Conservation (phyloP, 2,113 vertebrate species). For the Psilopogon haemacephalus region DNA sequence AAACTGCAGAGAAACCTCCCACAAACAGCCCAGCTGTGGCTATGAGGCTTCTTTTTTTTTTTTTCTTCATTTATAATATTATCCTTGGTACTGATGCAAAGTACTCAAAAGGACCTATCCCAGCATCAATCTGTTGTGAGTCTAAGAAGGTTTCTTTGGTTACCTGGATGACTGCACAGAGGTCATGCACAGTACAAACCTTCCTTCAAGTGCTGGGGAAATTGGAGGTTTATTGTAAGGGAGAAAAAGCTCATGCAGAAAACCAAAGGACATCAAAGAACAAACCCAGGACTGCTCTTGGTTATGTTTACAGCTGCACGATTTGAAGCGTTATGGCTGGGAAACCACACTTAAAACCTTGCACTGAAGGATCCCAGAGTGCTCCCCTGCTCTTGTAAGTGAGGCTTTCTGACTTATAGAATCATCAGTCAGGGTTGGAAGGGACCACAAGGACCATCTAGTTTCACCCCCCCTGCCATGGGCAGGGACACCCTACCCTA, state of each 20-base stretch:
- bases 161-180: neutral
- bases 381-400: neutral
- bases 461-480: no score
- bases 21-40: neutral
- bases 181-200: neutral
- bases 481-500: no score
- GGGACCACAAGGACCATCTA: no score
- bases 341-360: neutral
- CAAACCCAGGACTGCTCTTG: rapidly evolving
- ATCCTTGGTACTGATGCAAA: neutral
- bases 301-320: neutral
- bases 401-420: neutral
- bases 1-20: conserved; percentile 33
- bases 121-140: neutral
- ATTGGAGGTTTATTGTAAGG: neutral
- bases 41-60: conserved; percentile 5
- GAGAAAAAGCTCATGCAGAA: neutral
- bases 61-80: neutral
- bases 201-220: neutral
- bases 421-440: no score
- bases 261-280: neutral
- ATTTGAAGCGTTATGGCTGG: neutral
- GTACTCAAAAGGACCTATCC: neutral
- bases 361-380: neutral
- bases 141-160: neutral